phyloP scores from a whole-genome alignment of 2,888 invertebrate genomes.

The Campoplex nolae region DNA sequence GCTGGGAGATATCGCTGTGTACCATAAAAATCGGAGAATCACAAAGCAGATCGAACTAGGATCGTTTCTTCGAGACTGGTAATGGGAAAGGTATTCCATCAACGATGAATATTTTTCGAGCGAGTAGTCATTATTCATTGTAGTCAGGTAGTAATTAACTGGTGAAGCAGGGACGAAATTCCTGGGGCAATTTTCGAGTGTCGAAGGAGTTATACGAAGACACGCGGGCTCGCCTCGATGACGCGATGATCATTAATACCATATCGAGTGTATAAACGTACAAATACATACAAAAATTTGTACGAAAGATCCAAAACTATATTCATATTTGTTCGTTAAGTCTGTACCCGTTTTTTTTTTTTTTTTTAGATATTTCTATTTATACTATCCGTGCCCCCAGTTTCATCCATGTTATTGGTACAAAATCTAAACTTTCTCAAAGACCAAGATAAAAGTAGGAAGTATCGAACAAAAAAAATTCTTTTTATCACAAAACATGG shows the following conservation, averaged over 20 bases:
- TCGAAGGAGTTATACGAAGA: slow-evolving; percentile 1
- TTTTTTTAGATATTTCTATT: background rate
- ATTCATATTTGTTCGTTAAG: background rate
- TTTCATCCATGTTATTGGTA: background rate
- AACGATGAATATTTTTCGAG: slow-evolving; percentile 34
- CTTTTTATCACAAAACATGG: background rate
- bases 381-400: no score
- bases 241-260: slow-evolving; percentile 18
- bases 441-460: background rate
- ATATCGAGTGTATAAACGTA: background rate
- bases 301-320: background rate
- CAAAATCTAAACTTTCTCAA: background rate
- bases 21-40: slow-evolving; percentile 9
- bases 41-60: slow-evolving; percentile 19
- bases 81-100: slow-evolving; percentile 15
- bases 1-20: background rate
- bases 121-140: slow-evolving; percentile 37
- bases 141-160: slow-evolving; percentile 43
- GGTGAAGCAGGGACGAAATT: slow-evolving; percentile 8
- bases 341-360: background rate
- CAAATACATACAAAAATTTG: background rate
- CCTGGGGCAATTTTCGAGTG: slow-evolving; percentile 9
- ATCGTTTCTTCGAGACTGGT: slow-evolving; percentile 13
- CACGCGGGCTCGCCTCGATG: slow-evolving; percentile 12
- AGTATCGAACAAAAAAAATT: background rate